A percentile compares a stretch with the other conserved stretches of the same genome.
Conservation (phyloP, 2,113 vertebrate species). For the Camelus bactrianus region DNA sequence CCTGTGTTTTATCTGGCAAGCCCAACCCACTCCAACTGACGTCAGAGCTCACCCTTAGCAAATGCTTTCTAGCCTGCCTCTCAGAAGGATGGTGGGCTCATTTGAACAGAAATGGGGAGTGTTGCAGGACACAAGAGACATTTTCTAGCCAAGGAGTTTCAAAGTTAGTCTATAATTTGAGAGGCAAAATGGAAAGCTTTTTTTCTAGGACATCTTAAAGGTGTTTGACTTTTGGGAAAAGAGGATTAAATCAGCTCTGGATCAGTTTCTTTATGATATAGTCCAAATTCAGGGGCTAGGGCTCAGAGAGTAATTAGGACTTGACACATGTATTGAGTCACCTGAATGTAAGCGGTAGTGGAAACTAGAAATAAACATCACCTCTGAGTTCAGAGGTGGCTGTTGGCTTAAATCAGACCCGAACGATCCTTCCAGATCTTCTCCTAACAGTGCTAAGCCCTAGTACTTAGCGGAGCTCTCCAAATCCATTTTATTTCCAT, state of each 20-base stretch:
- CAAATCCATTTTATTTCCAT: slow-evolving; percentile 7
- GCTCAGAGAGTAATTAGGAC: background rate
- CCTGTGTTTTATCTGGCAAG: background rate
- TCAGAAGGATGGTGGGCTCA: background rate
- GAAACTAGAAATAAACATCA: background rate
- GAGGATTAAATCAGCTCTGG: slow-evolving; percentile 32
- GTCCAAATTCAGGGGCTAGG: background rate
- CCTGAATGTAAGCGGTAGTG: background rate
- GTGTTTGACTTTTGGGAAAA: background rate
- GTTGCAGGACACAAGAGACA: background rate
- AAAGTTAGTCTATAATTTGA: background rate
- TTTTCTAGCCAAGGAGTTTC: background rate
- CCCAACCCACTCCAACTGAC: background rate
- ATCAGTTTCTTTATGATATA: background rate
- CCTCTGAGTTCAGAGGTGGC: background rate
- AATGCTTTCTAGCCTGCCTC: background rate
- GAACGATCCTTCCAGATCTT: slow-evolving; percentile 11
- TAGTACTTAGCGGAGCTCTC: slow-evolving; percentile 11
- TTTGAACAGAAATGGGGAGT: background rate
- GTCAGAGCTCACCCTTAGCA: background rate
- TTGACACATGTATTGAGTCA: background rate
- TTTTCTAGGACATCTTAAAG: background rate
- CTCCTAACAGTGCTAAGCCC: background rate
- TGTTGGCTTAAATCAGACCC: background rate
- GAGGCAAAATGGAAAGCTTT: background rate